A percentile compares a stretch with the other conserved stretches of the same genome.
phyloP scores from a whole-genome alignment of 1,140 invertebrate species.

The Ostrea denselamellosa region DNA sequence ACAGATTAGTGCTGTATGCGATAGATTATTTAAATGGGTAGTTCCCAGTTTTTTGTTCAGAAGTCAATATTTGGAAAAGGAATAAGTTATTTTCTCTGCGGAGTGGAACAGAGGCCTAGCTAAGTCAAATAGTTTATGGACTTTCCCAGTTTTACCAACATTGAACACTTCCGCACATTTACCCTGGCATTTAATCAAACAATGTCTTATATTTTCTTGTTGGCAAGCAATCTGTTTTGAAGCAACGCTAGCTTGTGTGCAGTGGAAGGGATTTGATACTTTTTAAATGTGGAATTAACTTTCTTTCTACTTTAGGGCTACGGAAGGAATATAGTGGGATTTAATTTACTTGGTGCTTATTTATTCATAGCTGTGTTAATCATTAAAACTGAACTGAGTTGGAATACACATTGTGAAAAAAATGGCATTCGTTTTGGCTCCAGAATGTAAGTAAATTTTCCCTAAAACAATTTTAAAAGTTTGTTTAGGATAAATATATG shows the following conservation, averaged over 20 bases:
- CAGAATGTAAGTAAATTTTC: not conserved
- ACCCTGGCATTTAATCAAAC: slow-evolving; percentile 31
- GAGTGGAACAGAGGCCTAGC: not conserved
- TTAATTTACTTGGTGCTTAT: slow-evolving; percentile 32
- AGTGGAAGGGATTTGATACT: slow-evolving; percentile 19
- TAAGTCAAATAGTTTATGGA: slow-evolving; percentile 1
- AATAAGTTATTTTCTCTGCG: not conserved
- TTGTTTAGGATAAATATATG: not conserved
- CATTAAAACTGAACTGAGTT: not conserved
- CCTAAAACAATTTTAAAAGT: not conserved
- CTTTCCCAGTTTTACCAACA: slow-evolving; percentile 18
- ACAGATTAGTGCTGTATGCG: not conserved
- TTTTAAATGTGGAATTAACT: slow-evolving; percentile 39
- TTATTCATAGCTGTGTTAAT: slow-evolving; percentile 24
- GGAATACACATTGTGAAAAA: not conserved
- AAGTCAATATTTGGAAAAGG: slow-evolving; percentile 26
- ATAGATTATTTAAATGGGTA: slow-evolving; percentile 22
- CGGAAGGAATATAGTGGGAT: slow-evolving; percentile 9
- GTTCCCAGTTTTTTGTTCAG: slow-evolving; percentile 16
- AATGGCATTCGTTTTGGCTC: slow-evolving; percentile 20
- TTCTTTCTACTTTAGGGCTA: slow-evolving; percentile 26
- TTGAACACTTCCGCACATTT: slow-evolving; percentile 20
- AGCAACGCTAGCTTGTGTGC: slow-evolving; percentile 36
- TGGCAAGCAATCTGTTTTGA: slow-evolving; percentile 35
- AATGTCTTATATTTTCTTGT: slow-evolving; percentile 30